A percentile compares a stretch with the other conserved stretches of the same genome.
These are phyloP conservation scores for Epinephelus cyanopodus DNA, from an alignment of 2,113 vertebrate genomes.

Conservation along the genomic window DNA sequence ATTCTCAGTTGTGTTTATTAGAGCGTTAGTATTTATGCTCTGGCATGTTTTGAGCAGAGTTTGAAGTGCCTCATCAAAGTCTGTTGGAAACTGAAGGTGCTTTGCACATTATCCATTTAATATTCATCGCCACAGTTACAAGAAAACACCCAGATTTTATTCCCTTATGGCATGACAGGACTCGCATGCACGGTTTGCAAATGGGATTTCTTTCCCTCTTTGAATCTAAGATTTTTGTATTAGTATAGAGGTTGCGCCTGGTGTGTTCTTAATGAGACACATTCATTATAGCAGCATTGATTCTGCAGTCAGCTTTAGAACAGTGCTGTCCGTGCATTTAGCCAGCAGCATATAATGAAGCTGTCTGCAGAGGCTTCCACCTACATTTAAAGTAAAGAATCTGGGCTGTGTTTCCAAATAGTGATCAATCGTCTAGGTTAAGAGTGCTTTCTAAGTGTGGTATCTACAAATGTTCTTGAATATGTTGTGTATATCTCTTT, in stretches of 20 bases:
- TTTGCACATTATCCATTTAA: slow-evolving; percentile 2
- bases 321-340: slow-evolving; percentile 38
- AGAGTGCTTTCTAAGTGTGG: not conserved
- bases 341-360: slow-evolving; percentile 7
- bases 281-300: slow-evolving; percentile 60
- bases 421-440: slow-evolving; percentile 2
- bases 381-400: slow-evolving; percentile 14
- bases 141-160: not conserved
- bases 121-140: slow-evolving; percentile 5
- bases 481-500: not conserved
- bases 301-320: slow-evolving; percentile 38
- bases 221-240: slow-evolving; percentile 12
- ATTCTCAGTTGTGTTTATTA: not conserved
- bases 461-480: not conserved
- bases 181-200: not conserved
- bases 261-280: slow-evolving; percentile 47
- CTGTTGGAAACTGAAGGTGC: not conserved
- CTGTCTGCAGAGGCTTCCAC: slow-evolving; percentile 18
- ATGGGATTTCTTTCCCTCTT: not conserved
- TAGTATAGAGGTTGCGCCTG: slow-evolving; percentile 1
- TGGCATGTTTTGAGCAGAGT: not conserved
- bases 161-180: not conserved
- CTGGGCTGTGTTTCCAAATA: not conserved
- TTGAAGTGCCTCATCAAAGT: slow-evolving; percentile 2
- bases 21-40: slow-evolving; percentile 3